These are phyloP conservation scores for Vesta saturnalis DNA, from an alignment of 2,888 invertebrate genomes.

Conservation along the genomic window DNA sequence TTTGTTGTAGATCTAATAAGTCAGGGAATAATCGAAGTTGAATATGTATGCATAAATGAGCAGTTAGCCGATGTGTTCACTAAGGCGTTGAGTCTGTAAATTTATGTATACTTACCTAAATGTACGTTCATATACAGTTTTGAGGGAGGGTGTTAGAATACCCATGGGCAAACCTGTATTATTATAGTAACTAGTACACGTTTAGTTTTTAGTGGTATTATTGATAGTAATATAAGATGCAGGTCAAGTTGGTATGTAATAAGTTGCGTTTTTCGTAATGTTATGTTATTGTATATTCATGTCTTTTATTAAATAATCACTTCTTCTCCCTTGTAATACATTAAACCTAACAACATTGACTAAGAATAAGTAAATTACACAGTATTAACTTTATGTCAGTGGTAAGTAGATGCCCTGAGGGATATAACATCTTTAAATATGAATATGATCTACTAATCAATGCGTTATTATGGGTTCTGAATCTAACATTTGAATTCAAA, in stretches of 20 bases:
- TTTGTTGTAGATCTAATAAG: slow-evolving; percentile 10
- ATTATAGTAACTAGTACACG: neutral
- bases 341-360: no score
- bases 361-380: no score
- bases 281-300: neutral
- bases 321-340: no score
- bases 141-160: slow-evolving; percentile 5
- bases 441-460: no score
- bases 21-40: neutral
- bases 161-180: neutral
- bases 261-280: neutral
- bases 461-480: no score
- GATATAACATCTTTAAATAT: no score
- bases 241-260: neutral
- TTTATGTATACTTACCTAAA: neutral
- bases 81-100: slow-evolving; percentile 10
- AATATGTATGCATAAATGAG: slow-evolving; percentile 4
- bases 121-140: neutral
- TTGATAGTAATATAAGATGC: neutral
- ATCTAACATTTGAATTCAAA: no score
- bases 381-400: no score
- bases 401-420: no score
- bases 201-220: neutral
- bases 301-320: no score
- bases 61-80: neutral